phyloP scores from a whole-genome alignment of 2,888 invertebrate species.

The Chloroclysta siterata region DNA sequence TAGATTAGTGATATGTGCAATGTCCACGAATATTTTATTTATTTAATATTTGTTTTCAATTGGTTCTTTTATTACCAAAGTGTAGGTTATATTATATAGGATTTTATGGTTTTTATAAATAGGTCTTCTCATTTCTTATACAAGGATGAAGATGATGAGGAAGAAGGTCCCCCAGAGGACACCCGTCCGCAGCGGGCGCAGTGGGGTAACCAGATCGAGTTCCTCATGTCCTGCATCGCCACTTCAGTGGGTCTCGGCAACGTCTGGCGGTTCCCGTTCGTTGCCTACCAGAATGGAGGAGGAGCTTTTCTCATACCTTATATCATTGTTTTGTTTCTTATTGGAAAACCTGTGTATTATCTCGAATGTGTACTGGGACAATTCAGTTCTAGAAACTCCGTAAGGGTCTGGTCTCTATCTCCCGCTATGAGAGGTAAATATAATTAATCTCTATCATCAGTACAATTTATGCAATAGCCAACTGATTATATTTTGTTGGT shows the following conservation, averaged over 20 bases:
- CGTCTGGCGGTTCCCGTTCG: slow-evolving; percentile 86
- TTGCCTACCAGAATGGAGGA: slow-evolving; percentile 89
- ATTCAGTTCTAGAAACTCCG: slow-evolving; percentile 91
- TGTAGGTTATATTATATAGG: no score
- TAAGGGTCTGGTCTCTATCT: slow-evolving; percentile 87
- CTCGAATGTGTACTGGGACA: slow-evolving; percentile 93
- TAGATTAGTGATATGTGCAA: no score
- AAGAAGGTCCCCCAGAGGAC: slow-evolving; percentile 29
- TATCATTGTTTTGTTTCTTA: slow-evolving; percentile 87
- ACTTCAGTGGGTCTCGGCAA: slow-evolving; percentile 90
- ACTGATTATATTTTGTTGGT: background rate
- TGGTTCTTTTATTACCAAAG: no score
- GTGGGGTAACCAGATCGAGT: slow-evolving; percentile 89
- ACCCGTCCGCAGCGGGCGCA: slow-evolving; percentile 59
- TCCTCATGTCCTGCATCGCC: slow-evolving; percentile 90
- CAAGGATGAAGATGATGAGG: slow-evolving; percentile 30
- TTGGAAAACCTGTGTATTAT: slow-evolving; percentile 93
- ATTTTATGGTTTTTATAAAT: no score
- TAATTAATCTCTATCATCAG: no score
- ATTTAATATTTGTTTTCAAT: no score
- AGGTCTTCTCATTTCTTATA: background rate
- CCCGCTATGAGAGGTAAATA: slow-evolving; percentile 91
- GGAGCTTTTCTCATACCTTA: slow-evolving; percentile 91
- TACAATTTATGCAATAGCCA: background rate
- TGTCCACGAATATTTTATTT: no score